These are phyloP conservation scores for Drosophila kanekoi DNA, from an alignment of 2,888 invertebrate species.

Conservation along the genomic window DNA sequence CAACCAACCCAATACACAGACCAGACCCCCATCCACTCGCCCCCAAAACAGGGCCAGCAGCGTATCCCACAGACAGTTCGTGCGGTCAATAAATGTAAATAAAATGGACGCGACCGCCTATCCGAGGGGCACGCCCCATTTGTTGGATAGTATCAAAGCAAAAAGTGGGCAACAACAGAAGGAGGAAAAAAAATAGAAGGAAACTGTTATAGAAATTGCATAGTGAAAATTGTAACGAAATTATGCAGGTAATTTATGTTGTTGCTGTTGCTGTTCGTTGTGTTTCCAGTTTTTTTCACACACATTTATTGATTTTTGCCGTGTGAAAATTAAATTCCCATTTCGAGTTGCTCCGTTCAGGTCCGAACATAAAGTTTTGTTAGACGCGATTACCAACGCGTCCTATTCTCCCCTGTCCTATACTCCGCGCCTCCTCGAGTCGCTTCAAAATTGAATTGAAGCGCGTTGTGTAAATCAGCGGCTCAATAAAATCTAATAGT, in stretches of 20 bases:
- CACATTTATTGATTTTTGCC: constrained; percentile 66
- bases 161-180: constrained; percentile 9
- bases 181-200: constrained; percentile 5
- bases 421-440: neutral
- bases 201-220: constrained; percentile 52
- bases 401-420: constrained; percentile 6
- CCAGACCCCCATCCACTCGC: constrained; percentile 5
- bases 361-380: constrained; percentile 57
- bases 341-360: constrained; percentile 49
- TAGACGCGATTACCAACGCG: constrained; percentile 38
- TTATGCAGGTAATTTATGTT: constrained; percentile 73
- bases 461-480: constrained; percentile 77
- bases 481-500: constrained; percentile 79
- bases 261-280: constrained; percentile 34
- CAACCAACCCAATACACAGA: constrained; percentile 12
- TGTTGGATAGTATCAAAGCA: constrained; percentile 30
- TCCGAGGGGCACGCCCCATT: constrained; percentile 48
- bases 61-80: constrained; percentile 32
- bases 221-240: constrained; percentile 56
- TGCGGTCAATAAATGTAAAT: constrained; percentile 75
- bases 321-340: constrained; percentile 77
- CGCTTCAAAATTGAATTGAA: constrained; percentile 69
- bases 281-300: constrained; percentile 8
- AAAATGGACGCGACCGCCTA: constrained; percentile 49
- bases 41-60: constrained; percentile 1